Percentiles rank a stretch among this genome's conserved stretches.
These are phyloP conservation scores for Lontra canadensis DNA, from an alignment of 2,113 vertebrate genomes.

Conservation along the genomic window DNA sequence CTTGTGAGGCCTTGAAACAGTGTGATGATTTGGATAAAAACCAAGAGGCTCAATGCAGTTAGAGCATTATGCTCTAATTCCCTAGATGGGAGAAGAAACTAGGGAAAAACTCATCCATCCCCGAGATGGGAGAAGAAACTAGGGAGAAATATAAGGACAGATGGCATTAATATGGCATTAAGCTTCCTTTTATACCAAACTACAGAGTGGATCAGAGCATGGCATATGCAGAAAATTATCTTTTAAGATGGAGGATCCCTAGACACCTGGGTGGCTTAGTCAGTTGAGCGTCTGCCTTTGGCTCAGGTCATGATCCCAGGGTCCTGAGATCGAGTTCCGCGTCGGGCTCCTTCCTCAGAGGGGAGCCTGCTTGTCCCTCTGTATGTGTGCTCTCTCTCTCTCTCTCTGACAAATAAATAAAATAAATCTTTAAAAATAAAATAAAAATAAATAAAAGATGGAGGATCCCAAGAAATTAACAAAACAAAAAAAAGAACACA, in stretches of 20 bases:
- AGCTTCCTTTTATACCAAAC: background rate
- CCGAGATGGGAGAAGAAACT: background rate
- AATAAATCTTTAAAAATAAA: no score
- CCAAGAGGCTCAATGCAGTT: background rate
- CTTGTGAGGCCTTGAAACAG: background rate
- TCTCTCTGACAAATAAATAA: background rate
- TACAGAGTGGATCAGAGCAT: background rate
- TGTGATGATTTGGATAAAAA: background rate
- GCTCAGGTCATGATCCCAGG: no score
- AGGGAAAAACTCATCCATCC: background rate
- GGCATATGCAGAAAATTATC: constrained; percentile 24
- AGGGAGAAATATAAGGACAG: background rate
- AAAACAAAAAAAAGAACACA: background rate
- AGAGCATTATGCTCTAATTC: background rate
- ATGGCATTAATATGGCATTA: background rate
- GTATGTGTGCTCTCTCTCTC: background rate
- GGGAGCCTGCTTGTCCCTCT: no score
- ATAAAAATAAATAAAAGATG: no score
- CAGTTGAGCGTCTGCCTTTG: no score
- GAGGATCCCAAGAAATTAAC: background rate
- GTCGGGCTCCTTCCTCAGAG: no score
- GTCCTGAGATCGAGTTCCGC: no score
- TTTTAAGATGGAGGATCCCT: background rate
- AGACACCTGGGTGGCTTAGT: no score
- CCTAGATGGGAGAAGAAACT: background rate